Evolutionary conservation across 2,797 vertebrate genomes (phyloP).

Genomic region (Enteromius afrohamiltoni): DNA sequence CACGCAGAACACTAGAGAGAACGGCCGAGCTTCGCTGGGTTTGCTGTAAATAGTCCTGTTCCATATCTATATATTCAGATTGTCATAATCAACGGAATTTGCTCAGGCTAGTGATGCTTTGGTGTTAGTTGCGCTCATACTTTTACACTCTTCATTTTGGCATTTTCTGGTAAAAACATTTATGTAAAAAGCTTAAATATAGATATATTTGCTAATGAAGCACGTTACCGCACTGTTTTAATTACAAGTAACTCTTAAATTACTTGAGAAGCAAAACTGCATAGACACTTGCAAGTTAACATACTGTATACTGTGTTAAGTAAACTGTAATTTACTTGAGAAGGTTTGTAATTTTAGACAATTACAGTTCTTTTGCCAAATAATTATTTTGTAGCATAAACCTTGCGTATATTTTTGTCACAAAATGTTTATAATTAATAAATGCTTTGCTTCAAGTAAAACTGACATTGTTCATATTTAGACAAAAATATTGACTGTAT

Average conservation of each 20-base stretch:
- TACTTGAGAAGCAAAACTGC: neutral
- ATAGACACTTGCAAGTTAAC: too few relatives aligned
- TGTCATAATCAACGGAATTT: constrained; percentile 6
- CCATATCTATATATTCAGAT: neutral
- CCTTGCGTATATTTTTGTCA: too few relatives aligned
- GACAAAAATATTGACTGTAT: too few relatives aligned
- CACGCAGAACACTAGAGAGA: constrained; percentile 23
- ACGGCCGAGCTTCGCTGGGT: neutral
- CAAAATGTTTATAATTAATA: too few relatives aligned
- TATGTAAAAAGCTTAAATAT: neutral
- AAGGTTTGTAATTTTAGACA: too few relatives aligned
- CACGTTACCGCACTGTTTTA: neutral
- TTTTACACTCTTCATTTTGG: neutral
- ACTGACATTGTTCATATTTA: too few relatives aligned
- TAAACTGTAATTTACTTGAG: too few relatives aligned
- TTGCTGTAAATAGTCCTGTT: constrained; percentile 30
- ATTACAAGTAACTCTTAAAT: neutral
- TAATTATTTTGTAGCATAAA: too few relatives aligned
- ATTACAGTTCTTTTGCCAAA: too few relatives aligned
- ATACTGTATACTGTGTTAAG: too few relatives aligned
- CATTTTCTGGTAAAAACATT: neutral
- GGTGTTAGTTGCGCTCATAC: neutral
- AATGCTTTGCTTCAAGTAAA: too few relatives aligned
- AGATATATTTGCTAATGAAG: neutral
- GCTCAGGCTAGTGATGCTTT: neutral